Evolutionary conservation across 2,888 invertebrate genomes (phyloP), one percentile per base, ranked within the genome.

Genomic region (Fragum whitleyi): DNA sequence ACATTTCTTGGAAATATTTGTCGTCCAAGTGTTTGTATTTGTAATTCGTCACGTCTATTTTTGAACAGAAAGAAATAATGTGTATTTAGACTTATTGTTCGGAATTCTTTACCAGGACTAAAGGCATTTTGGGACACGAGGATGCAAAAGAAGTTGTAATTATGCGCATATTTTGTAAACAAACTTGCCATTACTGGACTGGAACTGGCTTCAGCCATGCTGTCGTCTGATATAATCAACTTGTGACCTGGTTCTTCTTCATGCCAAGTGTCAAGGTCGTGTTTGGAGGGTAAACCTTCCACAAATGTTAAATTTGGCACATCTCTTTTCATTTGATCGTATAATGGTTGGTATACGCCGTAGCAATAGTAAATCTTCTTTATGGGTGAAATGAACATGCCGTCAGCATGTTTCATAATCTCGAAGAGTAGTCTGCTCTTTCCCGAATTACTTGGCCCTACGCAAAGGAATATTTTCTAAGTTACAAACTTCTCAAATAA

Each of bases 1-100:
- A 67, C 19, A 61, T 79, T 74, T 36, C 77, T 65, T 11, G 81
- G 81, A 61, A 71, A 79, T 47, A 81, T 77, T 65, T 85, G 85
- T 57, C 77, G 76, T 21, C 71, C 81, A 28, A 85, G 74, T 5
- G 79, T 73, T 32, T 77, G 62, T 32, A 85, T 74, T 65, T 84
- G 84, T 42, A 70, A 69, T 59, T 74, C 69, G 62, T 81, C 81
- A 53, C 84, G 42, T 57, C 65, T 39, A 29, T 84, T 81, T 62
- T 76, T 72, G 55, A 84, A 79, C 7, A 81, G 39, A 26, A 81
- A 59, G 29, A 81, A 70, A 68, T 81, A 74, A 26, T 81, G 81
- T 19, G 79, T 69, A 55, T 26, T 67, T 39, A 67, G 47, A 67
- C 67, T 67, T 23, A 67, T 67, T 16, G 67, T 47, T n/a, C 61